A percentile compares a stretch with the other conserved stretches of the same genome.
These are phyloP conservation scores for Orthonyx spaldingii DNA, from an alignment of 2,113 vertebrate genomes.

Conservation along the genomic window DNA sequence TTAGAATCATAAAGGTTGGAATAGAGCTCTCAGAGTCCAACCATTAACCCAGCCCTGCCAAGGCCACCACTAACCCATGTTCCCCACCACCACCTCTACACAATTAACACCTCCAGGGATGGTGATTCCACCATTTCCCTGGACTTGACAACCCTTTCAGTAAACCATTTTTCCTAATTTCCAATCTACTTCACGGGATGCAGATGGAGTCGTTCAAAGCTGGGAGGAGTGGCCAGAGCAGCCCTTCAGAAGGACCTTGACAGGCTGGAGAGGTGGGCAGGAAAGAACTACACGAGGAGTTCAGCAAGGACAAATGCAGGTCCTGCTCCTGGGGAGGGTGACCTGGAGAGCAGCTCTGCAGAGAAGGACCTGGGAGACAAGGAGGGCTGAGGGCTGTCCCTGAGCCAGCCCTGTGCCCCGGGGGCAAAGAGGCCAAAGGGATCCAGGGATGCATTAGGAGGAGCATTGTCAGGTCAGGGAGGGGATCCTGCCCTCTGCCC, in stretches of 20 bases:
- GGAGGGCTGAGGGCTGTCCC: background rate
- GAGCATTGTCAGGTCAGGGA: background rate
- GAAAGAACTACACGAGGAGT: background rate
- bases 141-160: background rate
- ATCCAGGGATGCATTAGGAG: background rate
- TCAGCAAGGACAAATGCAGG: background rate
- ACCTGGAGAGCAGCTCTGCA: background rate
- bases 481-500: background rate
- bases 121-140: background rate
- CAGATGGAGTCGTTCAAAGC: background rate
- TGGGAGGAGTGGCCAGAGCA: background rate
- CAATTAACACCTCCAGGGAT: background rate
- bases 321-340: background rate
- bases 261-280: background rate
- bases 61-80: background rate
- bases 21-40: background rate
- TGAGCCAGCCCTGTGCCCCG: background rate
- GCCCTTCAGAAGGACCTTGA: background rate
- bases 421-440: background rate
- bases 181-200: rapidly evolving
- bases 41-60: background rate
- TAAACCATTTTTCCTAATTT: background rate
- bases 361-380: too few relatives aligned
- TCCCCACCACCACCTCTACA: background rate
- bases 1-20: background rate